These are phyloP conservation scores for Bombus soroeensis DNA, from an alignment of 1,140 invertebrate species.

Conservation along the genomic window DNA sequence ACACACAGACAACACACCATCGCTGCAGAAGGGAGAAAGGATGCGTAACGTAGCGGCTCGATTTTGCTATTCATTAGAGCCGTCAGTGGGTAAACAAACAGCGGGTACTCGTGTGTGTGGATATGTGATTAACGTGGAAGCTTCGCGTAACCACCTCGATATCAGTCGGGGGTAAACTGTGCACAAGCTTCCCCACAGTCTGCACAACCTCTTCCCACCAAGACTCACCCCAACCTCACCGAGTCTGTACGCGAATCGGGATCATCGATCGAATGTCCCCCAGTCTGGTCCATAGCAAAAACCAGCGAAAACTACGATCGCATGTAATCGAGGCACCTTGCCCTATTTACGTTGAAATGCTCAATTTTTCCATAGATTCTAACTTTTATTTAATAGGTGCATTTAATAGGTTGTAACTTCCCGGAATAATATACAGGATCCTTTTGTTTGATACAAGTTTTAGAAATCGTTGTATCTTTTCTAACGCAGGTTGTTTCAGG, in stretches of 20 bases:
- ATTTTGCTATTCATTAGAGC: constrained; percentile 80
- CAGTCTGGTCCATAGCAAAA: constrained; percentile 29
- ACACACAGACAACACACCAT: constrained; percentile 11
- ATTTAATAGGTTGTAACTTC: too few relatives aligned
- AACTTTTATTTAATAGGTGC: too few relatives aligned
- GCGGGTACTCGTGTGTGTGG: constrained; percentile 67
- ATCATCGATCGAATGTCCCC: constrained; percentile 68
- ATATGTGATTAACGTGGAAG: constrained; percentile 78
- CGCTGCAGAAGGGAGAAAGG: constrained; percentile 21
- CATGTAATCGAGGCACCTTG: constrained; percentile 21
- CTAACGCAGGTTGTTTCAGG: too few relatives aligned
- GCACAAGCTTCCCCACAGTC: constrained; percentile 47
- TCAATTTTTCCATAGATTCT: not conserved
- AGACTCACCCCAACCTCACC: constrained; percentile 19
- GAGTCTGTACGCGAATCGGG: constrained; percentile 50
- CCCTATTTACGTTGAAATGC: not conserved
- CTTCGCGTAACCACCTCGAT: constrained; percentile 71
- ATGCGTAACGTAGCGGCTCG: constrained; percentile 65
- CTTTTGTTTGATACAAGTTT: too few relatives aligned
- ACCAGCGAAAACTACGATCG: constrained; percentile 34
- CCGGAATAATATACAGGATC: too few relatives aligned
- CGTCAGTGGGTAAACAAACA: constrained; percentile 76
- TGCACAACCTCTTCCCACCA: constrained; percentile 55
- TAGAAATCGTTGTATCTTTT: too few relatives aligned
- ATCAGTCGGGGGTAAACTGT: constrained; percentile 61